Evolutionary conservation across 2,797 vertebrate genomes (phyloP).

Genomic region (Centroberyx gerrardi): DNA sequence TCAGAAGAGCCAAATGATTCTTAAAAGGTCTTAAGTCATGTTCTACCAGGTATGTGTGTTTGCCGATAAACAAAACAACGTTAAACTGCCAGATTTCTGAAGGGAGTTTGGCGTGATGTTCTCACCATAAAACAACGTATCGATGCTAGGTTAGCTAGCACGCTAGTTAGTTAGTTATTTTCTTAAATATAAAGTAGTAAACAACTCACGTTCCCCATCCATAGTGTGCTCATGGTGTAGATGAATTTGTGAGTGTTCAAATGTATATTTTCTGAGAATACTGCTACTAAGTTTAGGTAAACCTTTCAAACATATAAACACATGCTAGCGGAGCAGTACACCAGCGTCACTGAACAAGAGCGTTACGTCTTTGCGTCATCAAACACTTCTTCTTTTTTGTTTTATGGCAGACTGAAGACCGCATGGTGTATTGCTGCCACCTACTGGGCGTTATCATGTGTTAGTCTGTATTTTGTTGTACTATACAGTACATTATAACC

Average conservation of each 20-base stretch:
- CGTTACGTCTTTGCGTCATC: background rate
- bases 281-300: background rate
- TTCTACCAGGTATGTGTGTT: too few species aligned
- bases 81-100: background rate
- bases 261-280: background rate
- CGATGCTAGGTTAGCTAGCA: too few species aligned
- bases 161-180: background rate
- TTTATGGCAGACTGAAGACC: too few species aligned
- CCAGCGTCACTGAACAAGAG: constrained; percentile 10
- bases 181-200: background rate
- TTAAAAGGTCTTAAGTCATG: too few species aligned
- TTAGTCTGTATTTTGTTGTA: too few species aligned
- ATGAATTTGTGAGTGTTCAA: background rate
- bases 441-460: too few species aligned
- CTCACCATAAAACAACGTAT: too few species aligned
- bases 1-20: too few species aligned
- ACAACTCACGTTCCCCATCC: constrained; percentile 85
- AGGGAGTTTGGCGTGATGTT: background rate
- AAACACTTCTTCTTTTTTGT: background rate
- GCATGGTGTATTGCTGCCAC: too few species aligned
- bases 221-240: constrained; percentile 79
- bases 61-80: too few species aligned
- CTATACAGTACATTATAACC: too few species aligned
- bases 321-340: constrained; percentile 15
- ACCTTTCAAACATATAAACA: background rate